Conservation (phyloP, 2,797 vertebrate genomes). For the Bradypodion ventrale region DNA sequence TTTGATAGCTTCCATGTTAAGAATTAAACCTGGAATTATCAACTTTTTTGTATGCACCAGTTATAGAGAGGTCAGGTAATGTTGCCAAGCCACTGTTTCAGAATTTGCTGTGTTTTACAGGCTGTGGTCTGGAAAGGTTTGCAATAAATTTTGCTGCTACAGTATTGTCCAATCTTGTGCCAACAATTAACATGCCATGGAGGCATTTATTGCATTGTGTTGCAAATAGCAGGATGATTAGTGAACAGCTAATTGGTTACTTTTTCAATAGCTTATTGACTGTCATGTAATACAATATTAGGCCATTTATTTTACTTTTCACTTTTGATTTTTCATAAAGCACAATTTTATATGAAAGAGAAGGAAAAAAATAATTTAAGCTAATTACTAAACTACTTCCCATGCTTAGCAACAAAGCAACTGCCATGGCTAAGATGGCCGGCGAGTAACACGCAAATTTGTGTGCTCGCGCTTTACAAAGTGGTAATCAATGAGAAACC, state of each 20-base stretch:
- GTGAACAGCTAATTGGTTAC: background rate
- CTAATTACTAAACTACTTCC: background rate
- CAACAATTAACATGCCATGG: background rate
- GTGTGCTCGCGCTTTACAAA: too few relatives aligned
- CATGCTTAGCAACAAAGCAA: background rate
- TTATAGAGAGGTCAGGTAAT: background rate
- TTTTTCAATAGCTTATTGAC: background rate
- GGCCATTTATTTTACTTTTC: background rate
- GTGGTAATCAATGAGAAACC: too few relatives aligned
- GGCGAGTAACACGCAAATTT: too few relatives aligned
- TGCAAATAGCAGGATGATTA: background rate
- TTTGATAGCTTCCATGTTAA: background rate
- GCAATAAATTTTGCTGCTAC: background rate
- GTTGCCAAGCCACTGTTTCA: too few relatives aligned
- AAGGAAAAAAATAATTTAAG: background rate
- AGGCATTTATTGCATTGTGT: background rate
- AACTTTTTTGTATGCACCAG: background rate
- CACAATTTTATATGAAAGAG: background rate
- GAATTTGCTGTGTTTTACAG: background rate
- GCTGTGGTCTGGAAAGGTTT: background rate
- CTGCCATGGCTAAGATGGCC: too few relatives aligned
- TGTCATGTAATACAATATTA: background rate
- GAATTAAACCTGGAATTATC: background rate
- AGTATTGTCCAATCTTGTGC: too few relatives aligned
- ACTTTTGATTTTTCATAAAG: background rate